Base-by-base conservation (phyloP, 2,888 invertebrate species). In the Ceramica pisi region DNA sequence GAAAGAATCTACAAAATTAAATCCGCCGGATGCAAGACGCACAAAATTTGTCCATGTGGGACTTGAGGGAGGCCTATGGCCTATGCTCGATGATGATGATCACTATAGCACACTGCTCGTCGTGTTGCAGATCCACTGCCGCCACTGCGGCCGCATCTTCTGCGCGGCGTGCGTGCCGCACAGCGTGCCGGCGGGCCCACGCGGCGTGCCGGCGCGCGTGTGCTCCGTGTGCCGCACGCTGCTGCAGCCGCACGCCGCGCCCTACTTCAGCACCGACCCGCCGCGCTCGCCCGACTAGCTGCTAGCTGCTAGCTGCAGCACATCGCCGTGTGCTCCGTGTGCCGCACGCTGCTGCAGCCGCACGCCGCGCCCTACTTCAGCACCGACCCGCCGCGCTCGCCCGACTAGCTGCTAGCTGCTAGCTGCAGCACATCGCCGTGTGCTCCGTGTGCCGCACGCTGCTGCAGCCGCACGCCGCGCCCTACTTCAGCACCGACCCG, bases 221-320 rank as follows among this genome's bases (percentile, higher is more conserved):
- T 99, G 99, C 96, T 97, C 98, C 93, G 99, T 99, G 75, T 99
- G 99, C 96, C 99, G 99, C 96, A 99, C 99, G 63, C 97, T 99
- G 90, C 97, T 99, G 91, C 99, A 98, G 94, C 98, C 98, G 88
- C 97, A 98, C 94, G 97, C 98, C 82, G 98, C 98, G 87, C 99
- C 99, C 60, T 99, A 98, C 96, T 99, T 99, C 96, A 98, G 98
- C 95, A 98, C 98, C 83, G 98, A 97, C 89, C 97, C 97, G 83
- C 97, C 97, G 61, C 89, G 89, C 87, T 80, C 87, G 71, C 92
- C 91, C 67, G 88, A 87, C 87, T 91, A 97, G 98, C 81, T n/a
- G 9, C n/a, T 2, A 16, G 0, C 14, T 8, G 38, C 8, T 3
- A 3, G 38, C 38, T n/a, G n/a, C n/a, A n/a, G n/a, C n/a, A n/a